Conservation (phyloP, 2,888 invertebrate genomes). For the Plebejus melissa region DNA sequence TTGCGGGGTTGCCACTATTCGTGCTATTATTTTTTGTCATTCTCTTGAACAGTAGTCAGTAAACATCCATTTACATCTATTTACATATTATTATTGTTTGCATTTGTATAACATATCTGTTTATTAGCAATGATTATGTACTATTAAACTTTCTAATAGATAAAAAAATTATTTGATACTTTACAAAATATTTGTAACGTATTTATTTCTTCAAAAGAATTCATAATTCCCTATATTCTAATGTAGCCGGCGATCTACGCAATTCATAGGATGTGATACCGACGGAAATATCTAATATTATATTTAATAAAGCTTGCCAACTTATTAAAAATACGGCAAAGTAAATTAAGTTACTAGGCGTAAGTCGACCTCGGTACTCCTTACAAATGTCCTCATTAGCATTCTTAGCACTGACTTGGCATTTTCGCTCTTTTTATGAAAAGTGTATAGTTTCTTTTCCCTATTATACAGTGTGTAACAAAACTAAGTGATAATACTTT, state of each 20-base stretch:
- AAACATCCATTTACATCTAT: not conserved
- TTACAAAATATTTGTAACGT: too few relatives aligned
- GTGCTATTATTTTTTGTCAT: not conserved
- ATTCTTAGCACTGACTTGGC: slow-evolving; percentile 6
- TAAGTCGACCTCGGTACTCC: slow-evolving; percentile 14
- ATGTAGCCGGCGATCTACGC: too few relatives aligned
- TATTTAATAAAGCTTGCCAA: not conserved
- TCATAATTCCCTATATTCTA: too few relatives aligned
- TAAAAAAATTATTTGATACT: too few relatives aligned
- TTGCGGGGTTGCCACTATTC: not conserved
- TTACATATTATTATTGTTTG: not conserved
- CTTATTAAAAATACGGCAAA: slow-evolving; percentile 8
- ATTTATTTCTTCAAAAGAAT: too few relatives aligned
- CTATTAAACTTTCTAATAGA: too few relatives aligned
- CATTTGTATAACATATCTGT: too few relatives aligned
- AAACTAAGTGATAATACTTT: too few relatives aligned
- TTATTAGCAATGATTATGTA: too few relatives aligned
- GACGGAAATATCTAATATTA: not conserved
- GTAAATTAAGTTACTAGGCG: slow-evolving; percentile 21
- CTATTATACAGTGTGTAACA: too few relatives aligned
- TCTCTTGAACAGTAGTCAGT: not conserved
- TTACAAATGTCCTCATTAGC: slow-evolving; percentile 25
- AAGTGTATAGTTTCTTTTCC: not conserved
- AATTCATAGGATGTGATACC: too few relatives aligned
- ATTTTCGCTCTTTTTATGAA: slow-evolving; percentile 7